These are phyloP conservation scores for Carassius gibelio DNA, from an alignment of 2,113 vertebrate species.

Conservation along the genomic window DNA sequence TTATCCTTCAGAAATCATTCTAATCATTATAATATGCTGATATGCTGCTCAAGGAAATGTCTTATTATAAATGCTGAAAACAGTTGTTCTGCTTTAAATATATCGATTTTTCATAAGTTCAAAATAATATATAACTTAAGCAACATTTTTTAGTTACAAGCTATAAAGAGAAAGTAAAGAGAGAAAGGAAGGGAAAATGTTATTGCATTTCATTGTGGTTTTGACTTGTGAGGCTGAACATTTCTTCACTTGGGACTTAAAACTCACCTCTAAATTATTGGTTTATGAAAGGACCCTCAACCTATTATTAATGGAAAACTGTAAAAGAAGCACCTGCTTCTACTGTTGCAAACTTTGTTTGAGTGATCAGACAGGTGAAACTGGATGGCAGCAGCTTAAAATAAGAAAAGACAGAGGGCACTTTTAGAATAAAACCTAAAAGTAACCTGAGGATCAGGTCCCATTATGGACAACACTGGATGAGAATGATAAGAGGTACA, in stretches of 20 bases:
- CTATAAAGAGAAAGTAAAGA: neutral
- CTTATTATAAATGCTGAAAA: no score
- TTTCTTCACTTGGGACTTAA: slow-evolving; percentile 11
- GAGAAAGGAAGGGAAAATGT: neutral
- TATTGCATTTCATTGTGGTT: neutral
- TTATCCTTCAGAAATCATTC: no score
- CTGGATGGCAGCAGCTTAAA: neutral
- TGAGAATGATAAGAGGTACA: neutral
- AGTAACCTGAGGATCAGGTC: neutral
- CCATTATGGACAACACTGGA: neutral
- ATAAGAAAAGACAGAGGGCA: neutral
- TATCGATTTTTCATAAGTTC: no score
- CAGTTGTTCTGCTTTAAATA: no score
- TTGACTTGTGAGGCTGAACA: neutral
- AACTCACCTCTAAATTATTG: neutral
- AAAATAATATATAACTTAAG: no score
- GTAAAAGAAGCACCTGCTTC: neutral
- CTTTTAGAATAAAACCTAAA: neutral
- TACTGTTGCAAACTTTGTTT: neutral
- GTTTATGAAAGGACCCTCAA: neutral
- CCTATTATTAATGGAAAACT: neutral
- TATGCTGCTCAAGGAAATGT: no score
- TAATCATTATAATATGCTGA: no score
- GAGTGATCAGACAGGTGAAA: neutral
- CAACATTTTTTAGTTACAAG: neutral